Conservation (phyloP, 2,113 vertebrate species). For the Dolichallabes microphthalmus region DNA sequence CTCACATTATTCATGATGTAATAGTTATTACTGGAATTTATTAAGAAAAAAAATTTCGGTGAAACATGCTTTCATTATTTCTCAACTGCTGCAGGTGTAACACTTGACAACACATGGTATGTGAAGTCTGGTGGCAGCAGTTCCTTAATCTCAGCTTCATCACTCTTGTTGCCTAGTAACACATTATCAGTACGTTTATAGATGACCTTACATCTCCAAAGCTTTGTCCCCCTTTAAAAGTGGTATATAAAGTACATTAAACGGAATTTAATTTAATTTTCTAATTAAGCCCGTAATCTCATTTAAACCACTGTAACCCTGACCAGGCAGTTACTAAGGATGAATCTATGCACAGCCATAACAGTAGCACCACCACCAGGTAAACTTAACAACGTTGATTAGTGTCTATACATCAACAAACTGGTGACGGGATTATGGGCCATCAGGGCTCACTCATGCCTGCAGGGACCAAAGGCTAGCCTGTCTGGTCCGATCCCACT, state of each 20-base stretch:
- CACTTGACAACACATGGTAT: background rate
- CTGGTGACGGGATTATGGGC: too few relatives aligned
- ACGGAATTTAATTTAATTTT: background rate
- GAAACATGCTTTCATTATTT: background rate
- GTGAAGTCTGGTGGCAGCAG: background rate
- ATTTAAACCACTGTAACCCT: background rate
- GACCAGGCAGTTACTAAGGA: background rate
- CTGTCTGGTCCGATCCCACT: too few relatives aligned
- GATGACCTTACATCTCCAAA: background rate
- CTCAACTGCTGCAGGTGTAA: background rate
- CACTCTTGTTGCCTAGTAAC: background rate
- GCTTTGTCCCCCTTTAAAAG: background rate
- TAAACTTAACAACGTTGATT: too few relatives aligned
- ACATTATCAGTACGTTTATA: background rate
- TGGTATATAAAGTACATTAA: background rate
- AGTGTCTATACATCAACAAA: too few relatives aligned
- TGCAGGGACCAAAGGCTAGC: too few relatives aligned
- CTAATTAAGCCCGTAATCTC: background rate
- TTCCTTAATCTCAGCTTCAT: background rate
- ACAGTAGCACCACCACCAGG: too few relatives aligned
- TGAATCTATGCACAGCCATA: background rate
- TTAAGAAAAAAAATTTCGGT: background rate
- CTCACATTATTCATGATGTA: background rate
- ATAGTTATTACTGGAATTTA: background rate
- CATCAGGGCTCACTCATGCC: too few relatives aligned